Percentiles rank a stretch among this genome's conserved stretches.
Evolutionary conservation across 2,797 vertebrate genomes (phyloP).

Genomic region (Iguana delicatissima): DNA sequence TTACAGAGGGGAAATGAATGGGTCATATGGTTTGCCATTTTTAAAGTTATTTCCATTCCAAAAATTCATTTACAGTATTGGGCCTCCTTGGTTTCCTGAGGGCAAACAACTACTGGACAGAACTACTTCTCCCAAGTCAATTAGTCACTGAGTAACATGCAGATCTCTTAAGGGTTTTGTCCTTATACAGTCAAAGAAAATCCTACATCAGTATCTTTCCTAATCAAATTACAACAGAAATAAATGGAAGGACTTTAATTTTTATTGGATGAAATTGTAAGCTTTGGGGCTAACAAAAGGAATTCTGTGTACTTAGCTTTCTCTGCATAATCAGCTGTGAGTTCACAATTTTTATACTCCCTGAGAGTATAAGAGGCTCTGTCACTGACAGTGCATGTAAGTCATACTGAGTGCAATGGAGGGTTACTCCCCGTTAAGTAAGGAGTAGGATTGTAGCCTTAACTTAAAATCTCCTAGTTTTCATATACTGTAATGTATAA

Average conservation of each 20-base stretch:
- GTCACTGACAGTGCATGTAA: not conserved
- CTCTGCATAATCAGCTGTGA: not conserved
- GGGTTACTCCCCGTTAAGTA: not conserved
- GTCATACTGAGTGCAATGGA: no score
- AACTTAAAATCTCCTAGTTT: not conserved
- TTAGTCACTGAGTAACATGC: not conserved
- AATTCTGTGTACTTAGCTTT: constrained; percentile 14
- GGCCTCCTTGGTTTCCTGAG: not conserved
- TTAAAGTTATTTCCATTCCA: not conserved
- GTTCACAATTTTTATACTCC: not conserved
- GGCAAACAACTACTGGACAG: not conserved
- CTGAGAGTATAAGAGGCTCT: not conserved
- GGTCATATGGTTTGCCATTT: not conserved
- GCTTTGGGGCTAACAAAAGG: not conserved
- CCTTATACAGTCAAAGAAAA: not conserved
- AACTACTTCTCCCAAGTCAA: constrained; percentile 5
- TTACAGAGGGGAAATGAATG: not conserved
- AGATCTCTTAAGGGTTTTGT: not conserved
- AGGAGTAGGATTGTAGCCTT: not conserved
- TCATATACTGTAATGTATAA: not conserved
- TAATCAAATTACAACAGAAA: not conserved
- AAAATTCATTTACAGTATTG: not conserved
- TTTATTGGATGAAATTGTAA: not conserved
- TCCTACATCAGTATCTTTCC: not conserved
- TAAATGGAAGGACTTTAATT: constrained; percentile 14